Base-by-base conservation (phyloP, 2,113 vertebrate genomes). In the Indicator indicator region DNA sequence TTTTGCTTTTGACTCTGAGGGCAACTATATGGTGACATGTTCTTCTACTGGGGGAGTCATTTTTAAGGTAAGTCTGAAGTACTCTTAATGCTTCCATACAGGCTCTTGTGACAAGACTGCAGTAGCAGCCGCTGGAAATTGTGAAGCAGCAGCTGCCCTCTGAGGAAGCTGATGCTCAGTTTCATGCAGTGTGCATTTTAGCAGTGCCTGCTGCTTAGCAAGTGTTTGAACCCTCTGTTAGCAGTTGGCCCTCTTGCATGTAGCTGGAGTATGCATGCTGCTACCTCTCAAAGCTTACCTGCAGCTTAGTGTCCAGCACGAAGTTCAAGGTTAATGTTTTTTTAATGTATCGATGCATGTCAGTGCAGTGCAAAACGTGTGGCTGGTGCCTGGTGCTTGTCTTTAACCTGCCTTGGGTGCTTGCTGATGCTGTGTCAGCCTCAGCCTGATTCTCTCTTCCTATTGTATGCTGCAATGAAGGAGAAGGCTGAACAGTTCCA, bases 1-100 rank as follows among this genome's bases (percentile, higher is more conserved):
- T 60, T 99, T 99, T 50, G 99, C 99, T 26, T 99, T 99, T 23
- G 99, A 99, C 95, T 99, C 99, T 0, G 99, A 99, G 71, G 99
- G 99, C 48, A 99, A 98, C 71, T 99, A 99, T 55, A 98, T 99
- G 90, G 97, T 99, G 89, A 99, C 99, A 0, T 99, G 99, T 83
- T 99, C 99, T 91, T 98, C 97, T 85, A 96, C 89, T 0, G 99
- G 99, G 18, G 99, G 99, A 33, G 86, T 99, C 44, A 99, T 99
- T 86, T 99, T 99, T 97, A 98, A 98, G 98, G 99, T 99, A 97
- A 85, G 86, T 62, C 33, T 68, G 32, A 30, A 83, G 30, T 11
- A n/a, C 40, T 84, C 9, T n/a, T 19, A 19, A 12, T 1, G 1
- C 21, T 52, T 82, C 27, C 5, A 2, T 64, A 55, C 54, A 64